Base-by-base conservation (phyloP, 2,797 vertebrate genomes). In the Leucoraja ocellata region DNA sequence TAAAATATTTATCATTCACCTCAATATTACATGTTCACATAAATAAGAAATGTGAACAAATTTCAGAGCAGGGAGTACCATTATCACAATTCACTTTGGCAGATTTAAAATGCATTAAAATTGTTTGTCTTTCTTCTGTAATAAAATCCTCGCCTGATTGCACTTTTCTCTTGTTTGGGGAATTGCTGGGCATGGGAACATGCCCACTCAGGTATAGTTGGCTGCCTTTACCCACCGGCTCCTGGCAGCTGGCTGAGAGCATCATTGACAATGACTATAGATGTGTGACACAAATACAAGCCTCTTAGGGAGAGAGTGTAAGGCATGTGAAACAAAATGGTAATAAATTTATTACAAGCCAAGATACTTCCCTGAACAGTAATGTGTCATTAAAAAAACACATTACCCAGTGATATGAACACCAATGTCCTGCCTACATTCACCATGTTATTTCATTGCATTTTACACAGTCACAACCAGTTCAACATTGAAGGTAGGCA, bases 1-100 rank as follows among this genome's bases (percentile, higher is more conserved):
- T 68, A 68, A 68, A 91, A 91, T 91, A 71, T 91, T 91, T 91
- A 91, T 71, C 16, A 71, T 91, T 18, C 16, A 21, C n/a, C 86
- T 36, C n/a, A 91, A 91, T 21, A 11, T 91, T 91, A 71, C 3
- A 36, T 39, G 18, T 32, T 90, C 32, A 36, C 61, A 68, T 68
- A 90, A 68, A 68, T 90, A 90, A 90, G 61, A 90, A 90, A 90
- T 68, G 28, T 36, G 65, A 14, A 68, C 58, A 36, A 8, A 21
- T 32, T 90, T 32, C 63, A 36, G n/a, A 84, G 54, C 25, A 61
- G 58, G n/a, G 54, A 74, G 71, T 74, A 74, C 4, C 18, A 18
- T 81, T 81, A 63, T n/a, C 63, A 28, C 54, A 63, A n/a, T 10
- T 10, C 81, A 28, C 28, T 63, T 58, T 2, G 21, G 39, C 28